Evolutionary conservation across 1,140 invertebrate genomes (phyloP).

Genomic region (Scaptomyza hsui): DNA sequence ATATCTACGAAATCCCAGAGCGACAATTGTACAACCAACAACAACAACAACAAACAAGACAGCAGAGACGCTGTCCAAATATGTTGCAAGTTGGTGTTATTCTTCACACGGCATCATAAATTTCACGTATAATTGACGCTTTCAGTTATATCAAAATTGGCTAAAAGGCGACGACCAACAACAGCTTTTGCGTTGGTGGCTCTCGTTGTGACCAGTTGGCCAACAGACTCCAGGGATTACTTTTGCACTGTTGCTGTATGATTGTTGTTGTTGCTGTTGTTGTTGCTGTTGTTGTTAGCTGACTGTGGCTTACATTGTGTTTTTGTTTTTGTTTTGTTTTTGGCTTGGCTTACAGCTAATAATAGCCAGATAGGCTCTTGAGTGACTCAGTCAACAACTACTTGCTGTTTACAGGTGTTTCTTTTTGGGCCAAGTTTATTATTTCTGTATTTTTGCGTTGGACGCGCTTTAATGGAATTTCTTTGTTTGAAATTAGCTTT

Average conservation of each 20-base stretch:
- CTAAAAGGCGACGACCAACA: slow-evolving; percentile 65
- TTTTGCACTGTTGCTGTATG: slow-evolving; percentile 30
- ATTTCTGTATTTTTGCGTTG: slow-evolving; percentile 49
- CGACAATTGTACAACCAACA: slow-evolving; percentile 44
- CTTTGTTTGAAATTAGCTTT: slow-evolving; percentile 67
- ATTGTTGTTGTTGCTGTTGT: slow-evolving; percentile 24
- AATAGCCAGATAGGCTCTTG: slow-evolving; percentile 24
- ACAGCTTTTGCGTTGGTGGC: slow-evolving; percentile 69
- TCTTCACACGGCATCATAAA: slow-evolving; percentile 83
- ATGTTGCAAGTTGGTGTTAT: slow-evolving; percentile 83
- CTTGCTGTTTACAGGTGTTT: slow-evolving; percentile 55
- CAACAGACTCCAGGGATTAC: slow-evolving; percentile 39
- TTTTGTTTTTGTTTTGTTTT: not conserved
- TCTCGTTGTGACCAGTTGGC: slow-evolving; percentile 46
- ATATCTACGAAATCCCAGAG: slow-evolving; percentile 61
- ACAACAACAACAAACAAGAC: slow-evolving; percentile 24
- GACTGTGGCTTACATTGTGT: slow-evolving; percentile 70
- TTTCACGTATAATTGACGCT: slow-evolving; percentile 83
- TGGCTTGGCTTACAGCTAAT: slow-evolving; percentile 62
- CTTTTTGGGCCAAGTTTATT: slow-evolving; percentile 27
- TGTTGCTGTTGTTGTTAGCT: slow-evolving; percentile 17
- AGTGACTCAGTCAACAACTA: slow-evolving; percentile 21
- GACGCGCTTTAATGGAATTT: slow-evolving; percentile 60
- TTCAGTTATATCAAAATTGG: slow-evolving; percentile 83
- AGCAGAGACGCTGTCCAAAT: slow-evolving; percentile 66